Percentiles rank a stretch among this genome's conserved stretches.
These are phyloP conservation scores for Ornithorhynchus anatinus DNA, from an alignment of 2,113 vertebrate genomes.

Conservation along the genomic window DNA sequence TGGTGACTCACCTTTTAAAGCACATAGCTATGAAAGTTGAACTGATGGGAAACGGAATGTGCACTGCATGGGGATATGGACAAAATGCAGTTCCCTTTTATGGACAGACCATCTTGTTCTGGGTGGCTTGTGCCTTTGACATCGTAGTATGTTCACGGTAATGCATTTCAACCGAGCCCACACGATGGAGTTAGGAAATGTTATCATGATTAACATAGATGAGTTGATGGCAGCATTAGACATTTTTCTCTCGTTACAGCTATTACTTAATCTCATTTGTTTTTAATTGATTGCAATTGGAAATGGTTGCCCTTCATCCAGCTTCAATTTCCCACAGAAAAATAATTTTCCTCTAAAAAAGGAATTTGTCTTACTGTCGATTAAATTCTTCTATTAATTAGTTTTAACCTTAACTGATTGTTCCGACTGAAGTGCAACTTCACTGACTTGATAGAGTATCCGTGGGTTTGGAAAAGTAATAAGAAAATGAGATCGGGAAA, in stretches of 20 bases:
- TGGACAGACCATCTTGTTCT: rapidly evolving
- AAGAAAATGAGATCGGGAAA: background rate
- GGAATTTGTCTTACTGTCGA: conserved; percentile 40
- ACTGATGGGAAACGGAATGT: rapidly evolving
- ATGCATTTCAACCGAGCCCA: background rate
- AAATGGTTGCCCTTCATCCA: conserved; percentile 26
- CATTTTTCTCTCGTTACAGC: conserved; percentile 13
- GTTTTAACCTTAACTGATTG: background rate
- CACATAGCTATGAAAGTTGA: background rate
- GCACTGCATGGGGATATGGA: rapidly evolving
- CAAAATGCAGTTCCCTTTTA: rapidly evolving
- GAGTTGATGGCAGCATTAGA: conserved; percentile 25
- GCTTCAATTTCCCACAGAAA: conserved; percentile 15
- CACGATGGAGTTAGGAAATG: background rate
- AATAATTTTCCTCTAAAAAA: conserved; percentile 26
- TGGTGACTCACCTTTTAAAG: background rate
- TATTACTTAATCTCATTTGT: conserved; percentile 45
- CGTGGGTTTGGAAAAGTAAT: background rate
- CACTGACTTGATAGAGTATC: too few relatives aligned
- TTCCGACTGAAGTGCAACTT: background rate
- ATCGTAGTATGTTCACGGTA: background rate
- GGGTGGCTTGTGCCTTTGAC: background rate
- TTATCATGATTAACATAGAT: background rate
- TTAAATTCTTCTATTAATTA: conserved; percentile 30
- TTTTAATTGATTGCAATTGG: conserved; percentile 49